phyloP scores from a whole-genome alignment of 2,113 vertebrate species.

The Rhabdomys dilectus region DNA sequence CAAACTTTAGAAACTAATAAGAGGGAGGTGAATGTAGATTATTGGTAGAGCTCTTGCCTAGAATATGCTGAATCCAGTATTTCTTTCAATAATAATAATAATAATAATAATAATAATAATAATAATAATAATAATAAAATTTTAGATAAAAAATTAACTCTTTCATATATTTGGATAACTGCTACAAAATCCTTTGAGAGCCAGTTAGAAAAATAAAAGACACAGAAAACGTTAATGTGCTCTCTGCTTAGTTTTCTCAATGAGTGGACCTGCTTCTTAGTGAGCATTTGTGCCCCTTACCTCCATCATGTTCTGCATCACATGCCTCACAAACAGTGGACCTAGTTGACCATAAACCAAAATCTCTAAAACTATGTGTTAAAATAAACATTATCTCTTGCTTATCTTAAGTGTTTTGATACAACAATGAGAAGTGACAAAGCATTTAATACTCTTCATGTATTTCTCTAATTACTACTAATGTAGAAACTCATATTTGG shows the following conservation, averaged over 20 bases:
- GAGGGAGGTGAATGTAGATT: not conserved
- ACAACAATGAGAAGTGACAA: not conserved
- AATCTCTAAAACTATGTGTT: not conserved
- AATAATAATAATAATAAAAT: not conserved
- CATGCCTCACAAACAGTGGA: not conserved
- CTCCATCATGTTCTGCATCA: not conserved
- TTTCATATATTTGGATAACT: not conserved
- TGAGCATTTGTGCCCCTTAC: not conserved
- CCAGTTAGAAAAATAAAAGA: not conserved
- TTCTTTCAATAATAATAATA: not conserved
- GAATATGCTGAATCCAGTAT: too few species aligned
- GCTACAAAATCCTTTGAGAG: not conserved
- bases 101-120: not conserved
- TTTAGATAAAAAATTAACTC: not conserved
- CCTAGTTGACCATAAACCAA: not conserved
- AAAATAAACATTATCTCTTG: not conserved
- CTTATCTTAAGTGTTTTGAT: not conserved
- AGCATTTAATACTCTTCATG: not conserved
- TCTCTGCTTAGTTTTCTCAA: not conserved
- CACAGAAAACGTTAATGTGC: not conserved
- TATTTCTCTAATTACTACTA: not conserved
- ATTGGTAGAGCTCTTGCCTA: not conserved
- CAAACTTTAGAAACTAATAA: not conserved
- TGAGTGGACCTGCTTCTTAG: not conserved
- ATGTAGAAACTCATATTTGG: not conserved